Percentiles rank a stretch among this genome's conserved stretches.
phyloP scores from a whole-genome alignment of 2,113 vertebrate genomes.

The Tenebrosternarchus preto region DNA sequence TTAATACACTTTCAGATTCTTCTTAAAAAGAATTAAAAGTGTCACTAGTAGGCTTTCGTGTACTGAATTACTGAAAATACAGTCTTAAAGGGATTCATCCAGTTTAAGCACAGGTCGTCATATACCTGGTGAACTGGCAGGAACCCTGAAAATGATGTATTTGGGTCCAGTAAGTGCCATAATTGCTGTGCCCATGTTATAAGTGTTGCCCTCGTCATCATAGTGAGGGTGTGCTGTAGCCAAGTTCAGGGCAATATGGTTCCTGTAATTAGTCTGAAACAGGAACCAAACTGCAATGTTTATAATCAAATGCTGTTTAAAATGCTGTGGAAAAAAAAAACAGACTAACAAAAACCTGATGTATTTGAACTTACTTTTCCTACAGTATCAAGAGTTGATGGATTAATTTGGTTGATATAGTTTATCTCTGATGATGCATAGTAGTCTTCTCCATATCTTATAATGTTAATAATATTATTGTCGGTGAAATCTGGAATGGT shows the following conservation, averaged over 20 bases:
- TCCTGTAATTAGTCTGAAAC: conserved; percentile 84
- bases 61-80: no score
- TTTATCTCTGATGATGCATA: conserved; percentile 90
- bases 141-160: conserved; percentile 88
- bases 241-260: conserved; percentile 84
- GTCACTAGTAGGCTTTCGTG: no score
- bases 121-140: conserved; percentile 76
- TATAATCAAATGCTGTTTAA: not conserved
- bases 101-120: no score
- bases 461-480: conserved; percentile 94
- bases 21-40: no score
- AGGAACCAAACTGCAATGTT: not conserved
- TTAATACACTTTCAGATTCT: no score
- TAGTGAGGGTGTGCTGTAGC: conserved; percentile 94
- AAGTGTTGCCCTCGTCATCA: conserved; percentile 83
- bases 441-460: conserved; percentile 85
- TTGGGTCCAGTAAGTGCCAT: conserved; percentile 83
- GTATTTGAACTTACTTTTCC: conserved; percentile 76
- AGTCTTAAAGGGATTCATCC: no score
- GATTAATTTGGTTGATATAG: conserved; percentile 89
- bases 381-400: conserved; percentile 81
- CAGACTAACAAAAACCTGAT: not conserved
- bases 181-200: conserved; percentile 92
- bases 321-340: not conserved
- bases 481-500: conserved; percentile 92